A percentile compares a stretch with the other conserved stretches of the same genome.
phyloP scores from a whole-genome alignment of 2,797 vertebrate species.

The Triplophysa bombifrons region DNA sequence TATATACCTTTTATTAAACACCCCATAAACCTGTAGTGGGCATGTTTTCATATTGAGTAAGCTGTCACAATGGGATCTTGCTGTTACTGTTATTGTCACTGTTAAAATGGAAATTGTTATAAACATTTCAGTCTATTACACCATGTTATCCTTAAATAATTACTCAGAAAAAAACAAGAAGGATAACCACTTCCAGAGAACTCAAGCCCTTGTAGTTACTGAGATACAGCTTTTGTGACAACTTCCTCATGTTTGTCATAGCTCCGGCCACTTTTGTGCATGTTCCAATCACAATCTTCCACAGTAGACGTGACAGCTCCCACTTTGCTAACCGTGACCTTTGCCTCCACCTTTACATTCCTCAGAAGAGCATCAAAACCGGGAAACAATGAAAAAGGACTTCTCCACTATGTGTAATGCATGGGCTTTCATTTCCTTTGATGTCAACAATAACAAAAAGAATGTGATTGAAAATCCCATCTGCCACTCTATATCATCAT shows the following conservation, averaged over 20 bases:
- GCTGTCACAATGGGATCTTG: not conserved
- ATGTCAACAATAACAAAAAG: constrained; percentile 27
- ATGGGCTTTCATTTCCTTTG: not conserved
- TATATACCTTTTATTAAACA: too few species aligned
- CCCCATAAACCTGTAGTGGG: too few species aligned
- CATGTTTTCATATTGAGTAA: too few species aligned
- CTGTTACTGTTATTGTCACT: not conserved
- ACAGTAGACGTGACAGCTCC: not conserved
- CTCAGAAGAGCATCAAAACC: constrained; percentile 14
- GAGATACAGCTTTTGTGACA: not conserved
- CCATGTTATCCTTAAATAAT: not conserved
- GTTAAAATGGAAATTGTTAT: not conserved
- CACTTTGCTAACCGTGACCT: not conserved
- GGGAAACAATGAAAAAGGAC: constrained; percentile 9
- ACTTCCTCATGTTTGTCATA: constrained; percentile 4
- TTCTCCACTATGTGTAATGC: constrained; percentile 3
- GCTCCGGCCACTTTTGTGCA: not conserved
- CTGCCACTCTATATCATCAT: constrained; percentile 63
- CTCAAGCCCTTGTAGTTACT: not conserved
- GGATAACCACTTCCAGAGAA: not conserved
- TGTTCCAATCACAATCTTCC: not conserved
- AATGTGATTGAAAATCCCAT: constrained; percentile 61
- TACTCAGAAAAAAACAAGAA: not conserved
- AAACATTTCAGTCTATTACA: not conserved
- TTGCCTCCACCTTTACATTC: constrained; percentile 25